Evolutionary conservation across 2,888 invertebrate genomes (phyloP), one percentile per base, ranked within the genome.

Genomic region (Xylocampa areola): DNA sequence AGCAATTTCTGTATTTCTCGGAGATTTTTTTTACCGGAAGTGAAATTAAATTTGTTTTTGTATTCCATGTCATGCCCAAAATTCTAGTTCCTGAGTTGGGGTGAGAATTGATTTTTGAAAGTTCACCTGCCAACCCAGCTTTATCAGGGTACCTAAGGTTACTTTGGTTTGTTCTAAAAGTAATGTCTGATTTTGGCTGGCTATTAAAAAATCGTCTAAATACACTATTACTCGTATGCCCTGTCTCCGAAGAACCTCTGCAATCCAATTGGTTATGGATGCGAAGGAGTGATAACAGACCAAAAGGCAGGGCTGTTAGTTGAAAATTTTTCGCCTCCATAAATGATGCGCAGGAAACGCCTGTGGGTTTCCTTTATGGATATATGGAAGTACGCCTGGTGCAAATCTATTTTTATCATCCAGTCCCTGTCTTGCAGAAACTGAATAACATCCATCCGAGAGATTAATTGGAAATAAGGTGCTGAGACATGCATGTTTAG

Each of bases 71-170:
- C n/a, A n/a, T n/a, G n/a, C n/a, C n/a, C n/a, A 40, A 25, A 60
- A 73, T 21, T 68, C 60, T 21, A 71, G 1, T 6, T 53, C 13
- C 5, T 66, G 62, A 5, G 41, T 17, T 1, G 73, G 70, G 10
- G 14, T 19, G 7, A 51, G 6, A 3, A 66, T 30, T 0, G 68
- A 71, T 37, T 72, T 73, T 13, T 60, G 32, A 32, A 40, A 44
- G 41, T 74, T 71, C 2, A 71, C 11, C 2, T 54, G 51, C 72
- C 73, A 76, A 0, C 69, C 70, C 10, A 73, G 37, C 0, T 10
- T 32, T 37, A 63, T 44, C 23, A 73, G 7, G 11, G 49, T 32
- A 7, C 13, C 37, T 13, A 69, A 13, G 1, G 60, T 58, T 16
- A 57, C 54, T 50, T 50, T 16, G 32, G 39, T 44, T 37, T 61